Evolutionary conservation across 2,888 invertebrate genomes (phyloP).

Genomic region (Machimus rusticus): DNA sequence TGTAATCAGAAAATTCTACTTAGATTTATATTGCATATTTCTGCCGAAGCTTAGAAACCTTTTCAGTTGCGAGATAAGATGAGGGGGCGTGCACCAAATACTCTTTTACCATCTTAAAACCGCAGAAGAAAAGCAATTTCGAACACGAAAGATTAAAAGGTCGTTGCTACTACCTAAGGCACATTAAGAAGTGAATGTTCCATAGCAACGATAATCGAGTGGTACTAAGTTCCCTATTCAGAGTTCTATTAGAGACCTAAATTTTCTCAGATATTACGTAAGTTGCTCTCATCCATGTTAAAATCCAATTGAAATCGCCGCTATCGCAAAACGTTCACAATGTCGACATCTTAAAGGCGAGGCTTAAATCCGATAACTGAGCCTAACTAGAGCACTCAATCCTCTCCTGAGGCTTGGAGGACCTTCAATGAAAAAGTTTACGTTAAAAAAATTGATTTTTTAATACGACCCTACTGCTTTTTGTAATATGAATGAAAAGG

Average conservation of each 20-base stretch:
- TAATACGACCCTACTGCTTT: background rate
- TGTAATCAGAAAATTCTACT: background rate
- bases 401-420: background rate
- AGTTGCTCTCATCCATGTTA: background rate
- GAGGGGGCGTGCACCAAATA: background rate
- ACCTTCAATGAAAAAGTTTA: background rate
- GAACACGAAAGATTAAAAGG: background rate
- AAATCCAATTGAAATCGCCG: background rate
- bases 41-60: background rate
- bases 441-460: background rate
- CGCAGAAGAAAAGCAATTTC: background rate
- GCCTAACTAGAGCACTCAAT: background rate
- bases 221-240: background rate
- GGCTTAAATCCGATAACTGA: background rate
- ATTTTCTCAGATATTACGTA: background rate
- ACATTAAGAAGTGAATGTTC: background rate
- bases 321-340: background rate
- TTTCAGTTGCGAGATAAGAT: background rate
- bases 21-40: background rate
- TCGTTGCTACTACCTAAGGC: background rate
- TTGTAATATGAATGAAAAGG: background rate
- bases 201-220: background rate
- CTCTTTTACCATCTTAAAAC: background rate
- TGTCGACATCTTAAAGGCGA: background rate
- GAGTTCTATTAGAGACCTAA: background rate